A percentile compares a stretch with the other conserved stretches of the same genome.
phyloP scores from a whole-genome alignment of 2,113 vertebrate species.

The Phylloscopus whistleri region DNA sequence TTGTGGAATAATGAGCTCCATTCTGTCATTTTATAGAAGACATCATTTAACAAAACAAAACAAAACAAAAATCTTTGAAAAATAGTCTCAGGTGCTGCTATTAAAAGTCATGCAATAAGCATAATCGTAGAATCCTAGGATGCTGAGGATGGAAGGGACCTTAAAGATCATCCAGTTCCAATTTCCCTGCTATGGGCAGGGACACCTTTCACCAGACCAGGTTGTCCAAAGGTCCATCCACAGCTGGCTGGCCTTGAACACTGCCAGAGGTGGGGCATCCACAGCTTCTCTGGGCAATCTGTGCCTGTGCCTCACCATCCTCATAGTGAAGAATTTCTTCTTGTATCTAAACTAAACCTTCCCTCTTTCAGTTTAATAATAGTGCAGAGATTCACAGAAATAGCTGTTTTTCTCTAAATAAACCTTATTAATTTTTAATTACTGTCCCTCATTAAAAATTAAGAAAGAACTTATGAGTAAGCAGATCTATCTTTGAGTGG shows the following conservation, averaged over 20 bases:
- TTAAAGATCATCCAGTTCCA: not conserved
- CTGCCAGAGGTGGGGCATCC: not conserved
- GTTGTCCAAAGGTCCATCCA: not conserved
- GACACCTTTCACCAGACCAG: not conserved
- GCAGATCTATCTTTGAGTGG: not conserved
- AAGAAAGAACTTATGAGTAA: not conserved
- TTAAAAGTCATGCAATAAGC: not conserved
- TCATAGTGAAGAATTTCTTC: not conserved
- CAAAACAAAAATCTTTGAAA: not conserved
- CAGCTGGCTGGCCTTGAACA: not conserved
- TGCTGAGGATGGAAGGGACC: not conserved
- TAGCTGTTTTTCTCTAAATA: not conserved
- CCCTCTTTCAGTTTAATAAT: not conserved
- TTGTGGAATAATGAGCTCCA: not conserved
- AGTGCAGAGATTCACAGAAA: not conserved
- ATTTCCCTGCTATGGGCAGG: not conserved
- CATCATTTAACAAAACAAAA: not conserved
- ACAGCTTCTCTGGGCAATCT: not conserved
- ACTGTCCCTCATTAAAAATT: not conserved
- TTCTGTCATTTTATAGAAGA: not conserved
- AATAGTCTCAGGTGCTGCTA: not conserved
- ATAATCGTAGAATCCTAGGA: not conserved
- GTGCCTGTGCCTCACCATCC: not conserved
- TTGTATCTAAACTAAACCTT: not conserved
- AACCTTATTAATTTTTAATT: slow-evolving; percentile 7